Percentiles rank a stretch among this genome's conserved stretches.
Evolutionary conservation across 92 coral and sea anemone species (phyloP).

Genomic region (Isaurus tuberculatus): DNA sequence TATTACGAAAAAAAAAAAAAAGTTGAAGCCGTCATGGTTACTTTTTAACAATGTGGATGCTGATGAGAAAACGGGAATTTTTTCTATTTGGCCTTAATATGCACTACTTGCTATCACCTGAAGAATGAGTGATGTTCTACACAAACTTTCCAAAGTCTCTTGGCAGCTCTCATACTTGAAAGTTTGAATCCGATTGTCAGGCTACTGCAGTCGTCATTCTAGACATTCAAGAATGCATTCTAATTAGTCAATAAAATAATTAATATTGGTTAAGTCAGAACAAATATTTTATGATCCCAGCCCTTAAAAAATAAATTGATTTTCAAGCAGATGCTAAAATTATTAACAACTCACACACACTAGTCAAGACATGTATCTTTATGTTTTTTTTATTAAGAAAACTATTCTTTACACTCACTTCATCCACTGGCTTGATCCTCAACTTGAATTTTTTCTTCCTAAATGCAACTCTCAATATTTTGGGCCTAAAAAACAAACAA

Average conservation of each 20-base stretch:
- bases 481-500: slow-evolving; percentile 78
- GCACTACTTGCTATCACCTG: slow-evolving; percentile 66
- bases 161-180: slow-evolving; percentile 83
- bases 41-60: too few species aligned
- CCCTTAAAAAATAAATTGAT: too few species aligned
- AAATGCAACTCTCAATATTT: slow-evolving; percentile 91
- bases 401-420: slow-evolving; percentile 60
- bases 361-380: too few species aligned
- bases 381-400: too few species aligned
- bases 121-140: slow-evolving; percentile 98
- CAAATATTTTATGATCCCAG: too few species aligned
- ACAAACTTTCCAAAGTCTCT: slow-evolving; percentile 96
- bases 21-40: too few species aligned
- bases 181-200: slow-evolving; percentile 82
- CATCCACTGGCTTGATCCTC: slow-evolving; percentile 92
- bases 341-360: too few species aligned
- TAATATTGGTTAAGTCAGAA: too few species aligned
- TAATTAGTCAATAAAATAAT: too few species aligned
- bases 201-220: slow-evolving; percentile 86
- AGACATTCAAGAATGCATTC: background rate
- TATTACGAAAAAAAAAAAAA: too few species aligned
- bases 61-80: background rate
- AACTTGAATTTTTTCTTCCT: slow-evolving; percentile 90
- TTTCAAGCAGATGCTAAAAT: too few species aligned
- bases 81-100: too few species aligned